Conservation (phyloP, 1,140 invertebrate genomes). For the Lasaia peninsularis region DNA sequence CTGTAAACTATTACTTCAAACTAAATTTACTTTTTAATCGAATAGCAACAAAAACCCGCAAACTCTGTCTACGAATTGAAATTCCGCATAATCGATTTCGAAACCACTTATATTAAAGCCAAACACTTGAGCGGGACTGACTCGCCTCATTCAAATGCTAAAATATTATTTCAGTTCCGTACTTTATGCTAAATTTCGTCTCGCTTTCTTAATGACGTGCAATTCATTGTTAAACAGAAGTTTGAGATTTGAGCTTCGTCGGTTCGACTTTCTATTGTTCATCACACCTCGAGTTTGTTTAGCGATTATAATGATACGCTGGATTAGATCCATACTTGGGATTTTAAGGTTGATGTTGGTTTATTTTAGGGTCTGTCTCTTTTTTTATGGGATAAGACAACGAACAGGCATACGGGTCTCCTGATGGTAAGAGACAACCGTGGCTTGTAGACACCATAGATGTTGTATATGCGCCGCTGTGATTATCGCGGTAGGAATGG, state of each 20-base stretch:
- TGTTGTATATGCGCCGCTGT: too few species aligned
- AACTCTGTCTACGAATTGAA: slow-evolving; percentile 12
- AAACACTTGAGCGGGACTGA: slow-evolving; percentile 20
- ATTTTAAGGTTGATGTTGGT: too few species aligned
- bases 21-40: too few species aligned
- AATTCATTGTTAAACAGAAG: slow-evolving; percentile 28
- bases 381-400: too few species aligned
- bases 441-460: too few species aligned
- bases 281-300: background rate
- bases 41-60: background rate
- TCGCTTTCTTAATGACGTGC: slow-evolving; percentile 30
- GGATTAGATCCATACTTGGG: too few species aligned
- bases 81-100: slow-evolving; percentile 16
- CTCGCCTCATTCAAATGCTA: slow-evolving; percentile 29
- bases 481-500: too few species aligned
- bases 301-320: too few species aligned
- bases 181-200: slow-evolving; percentile 27
- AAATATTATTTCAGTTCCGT: slow-evolving; percentile 27
- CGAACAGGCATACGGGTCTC: too few species aligned
- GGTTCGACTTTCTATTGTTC: background rate
- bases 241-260: slow-evolving; percentile 7
- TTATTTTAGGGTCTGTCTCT: too few species aligned
- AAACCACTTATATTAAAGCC: slow-evolving; percentile 19
- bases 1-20: too few species aligned
- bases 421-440: too few species aligned